These are phyloP conservation scores for Isichthys henryi DNA, from an alignment of 2,113 vertebrate species.

Conservation along the genomic window DNA sequence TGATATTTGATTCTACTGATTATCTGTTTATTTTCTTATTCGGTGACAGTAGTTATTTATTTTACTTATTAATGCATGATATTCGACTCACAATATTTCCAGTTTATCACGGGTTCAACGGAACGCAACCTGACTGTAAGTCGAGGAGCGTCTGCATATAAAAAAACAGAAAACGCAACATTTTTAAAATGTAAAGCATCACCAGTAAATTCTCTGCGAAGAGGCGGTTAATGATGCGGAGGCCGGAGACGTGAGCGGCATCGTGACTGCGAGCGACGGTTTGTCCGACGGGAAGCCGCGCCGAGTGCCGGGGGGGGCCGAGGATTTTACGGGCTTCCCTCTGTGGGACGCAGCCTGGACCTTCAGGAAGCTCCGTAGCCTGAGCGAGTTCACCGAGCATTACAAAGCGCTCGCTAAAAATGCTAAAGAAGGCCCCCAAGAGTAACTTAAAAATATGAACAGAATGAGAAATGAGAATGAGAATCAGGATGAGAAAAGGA, in stretches of 20 bases:
- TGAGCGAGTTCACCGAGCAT: not conserved
- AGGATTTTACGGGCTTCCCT: not conserved
- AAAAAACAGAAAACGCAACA: not conserved
- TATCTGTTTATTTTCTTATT: not conserved
- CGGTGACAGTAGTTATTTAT: not conserved
- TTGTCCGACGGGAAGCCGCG: too few relatives aligned
- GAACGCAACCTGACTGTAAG: not conserved
- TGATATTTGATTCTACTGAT: not conserved
- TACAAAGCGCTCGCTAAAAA: not conserved
- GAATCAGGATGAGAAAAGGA: not conserved
- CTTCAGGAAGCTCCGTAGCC: not conserved
- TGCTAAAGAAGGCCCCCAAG: not conserved
- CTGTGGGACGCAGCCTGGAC: not conserved
- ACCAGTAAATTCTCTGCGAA: not conserved
- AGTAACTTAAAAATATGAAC: not conserved
- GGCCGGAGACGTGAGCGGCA: not conserved
- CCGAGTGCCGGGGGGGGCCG: not conserved
- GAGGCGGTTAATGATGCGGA: not conserved
- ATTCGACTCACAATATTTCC: not conserved
- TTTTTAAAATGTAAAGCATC: not conserved
- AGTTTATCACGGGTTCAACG: not conserved
- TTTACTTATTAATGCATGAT: not conserved
- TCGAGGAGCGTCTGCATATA: not conserved
- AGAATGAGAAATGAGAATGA: too few relatives aligned
- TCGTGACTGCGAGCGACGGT: not conserved